phyloP scores from a whole-genome alignment of 2,113 vertebrate genomes.

The Pollimyrus isidori region DNA sequence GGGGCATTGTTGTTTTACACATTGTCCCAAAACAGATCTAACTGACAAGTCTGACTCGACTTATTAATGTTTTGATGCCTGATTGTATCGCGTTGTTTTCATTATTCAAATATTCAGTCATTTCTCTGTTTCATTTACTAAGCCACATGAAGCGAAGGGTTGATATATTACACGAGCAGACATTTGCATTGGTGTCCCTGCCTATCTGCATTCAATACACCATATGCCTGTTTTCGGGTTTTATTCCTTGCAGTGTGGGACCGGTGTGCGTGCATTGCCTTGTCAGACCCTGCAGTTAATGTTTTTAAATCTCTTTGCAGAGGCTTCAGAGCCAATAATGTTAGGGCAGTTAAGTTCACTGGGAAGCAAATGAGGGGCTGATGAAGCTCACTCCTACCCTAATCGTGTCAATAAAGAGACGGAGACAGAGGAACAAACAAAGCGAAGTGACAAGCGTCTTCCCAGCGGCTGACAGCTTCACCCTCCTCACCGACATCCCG shows the following conservation, averaged over 20 bases:
- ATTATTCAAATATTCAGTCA: neutral
- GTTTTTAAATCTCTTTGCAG: neutral
- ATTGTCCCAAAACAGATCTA: neutral
- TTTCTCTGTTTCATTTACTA: neutral
- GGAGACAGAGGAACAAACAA: neutral
- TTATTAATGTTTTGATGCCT: neutral
- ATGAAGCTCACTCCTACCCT: neutral
- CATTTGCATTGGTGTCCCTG: neutral
- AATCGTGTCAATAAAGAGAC: neutral
- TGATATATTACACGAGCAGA: neutral
- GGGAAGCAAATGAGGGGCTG: neutral
- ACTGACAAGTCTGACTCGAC: neutral
- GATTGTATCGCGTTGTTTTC: neutral
- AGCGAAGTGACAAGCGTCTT: neutral
- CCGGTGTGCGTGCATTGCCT: neutral
- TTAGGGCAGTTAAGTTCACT: neutral
- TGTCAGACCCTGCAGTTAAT: neutral
- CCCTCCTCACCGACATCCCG: neutral
- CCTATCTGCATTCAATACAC: neutral
- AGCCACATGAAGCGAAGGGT: neutral
- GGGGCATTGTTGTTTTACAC: neutral
- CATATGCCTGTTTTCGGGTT: neutral
- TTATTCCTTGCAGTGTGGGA: neutral
- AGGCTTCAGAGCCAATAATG: neutral
- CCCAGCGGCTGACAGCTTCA: neutral